Base-by-base conservation (phyloP, 2,888 invertebrate genomes). In the Napeogenes inachia region DNA sequence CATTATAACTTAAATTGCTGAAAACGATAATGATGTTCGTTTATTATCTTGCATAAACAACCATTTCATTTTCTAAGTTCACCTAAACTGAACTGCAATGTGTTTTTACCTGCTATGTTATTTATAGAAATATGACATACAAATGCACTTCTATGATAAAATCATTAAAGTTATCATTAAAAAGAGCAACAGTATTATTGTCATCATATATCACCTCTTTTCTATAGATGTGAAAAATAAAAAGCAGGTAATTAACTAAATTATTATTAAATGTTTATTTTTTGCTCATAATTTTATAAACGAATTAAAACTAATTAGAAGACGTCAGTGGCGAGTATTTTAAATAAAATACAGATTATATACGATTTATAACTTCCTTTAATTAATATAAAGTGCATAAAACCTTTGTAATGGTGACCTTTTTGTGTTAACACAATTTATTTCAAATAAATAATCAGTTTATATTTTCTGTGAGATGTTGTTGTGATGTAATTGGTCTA, bases 381-480 rank as follows among this genome's bases (percentile, higher is more conserved):
- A 42, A 42, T 10, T 10, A 10, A 42, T 42, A 10, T 42, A 10
- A 42, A 42, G 42, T 42, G 42, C 42, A 42, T 42, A 50, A 21
- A 50, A 30, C 21, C 50, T 50, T 75, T 80, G 72, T 82, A 87
- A 87, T 87, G 80, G 89, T 89, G 89, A 84, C 89, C 89, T 90
- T 88, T 87, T 80, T 81, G 63, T 85, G 82, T 85, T 68, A 77
- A 73, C 77, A 70, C 79, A 82, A 82, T 81, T 84, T 78, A 82
- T 82, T 77, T 70, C 68, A 72, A 71, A 67, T 65, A 73, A 70
- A 63, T 54, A 10, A 42, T 50, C 30, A 50, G 12, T 50, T 50
- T 50, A 12, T 50, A 30, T 42, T 42, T 50, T 30, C 10, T 50
- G 50, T 50, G 50, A 50, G 50, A 50, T 50, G 30, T 30, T 30